Conservation (phyloP, 1,140 invertebrate genomes). For the Lanistes nyassanus region DNA sequence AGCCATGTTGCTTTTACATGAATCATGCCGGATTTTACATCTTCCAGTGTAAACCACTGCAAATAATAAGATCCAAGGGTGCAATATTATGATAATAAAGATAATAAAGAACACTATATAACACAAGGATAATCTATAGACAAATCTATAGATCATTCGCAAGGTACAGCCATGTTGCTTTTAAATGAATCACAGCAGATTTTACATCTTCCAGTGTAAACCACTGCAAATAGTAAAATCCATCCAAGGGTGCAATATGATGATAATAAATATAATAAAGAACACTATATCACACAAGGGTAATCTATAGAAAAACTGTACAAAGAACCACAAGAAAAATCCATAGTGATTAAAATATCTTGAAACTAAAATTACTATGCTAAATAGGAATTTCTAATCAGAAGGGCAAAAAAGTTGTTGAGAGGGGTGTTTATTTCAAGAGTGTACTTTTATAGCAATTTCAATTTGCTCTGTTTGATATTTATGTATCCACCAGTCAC, state of each 20-base stretch:
- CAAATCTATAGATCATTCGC: constrained; percentile 73
- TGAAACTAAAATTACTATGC: no score
- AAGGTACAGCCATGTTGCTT: constrained; percentile 87
- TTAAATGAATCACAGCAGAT: constrained; percentile 89
- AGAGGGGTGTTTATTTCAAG: no score
- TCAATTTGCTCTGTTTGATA: no score
- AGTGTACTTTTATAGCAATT: no score
- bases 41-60: constrained; percentile 92
- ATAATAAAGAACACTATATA: not conserved
- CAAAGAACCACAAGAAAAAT: no score
- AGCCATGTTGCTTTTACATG: constrained; percentile 90
- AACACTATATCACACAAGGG: not conserved
- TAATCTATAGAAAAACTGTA: no score
- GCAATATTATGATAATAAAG: not conserved
- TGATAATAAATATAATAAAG: not conserved
- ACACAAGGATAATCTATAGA: not conserved
- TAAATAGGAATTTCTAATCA: no score
- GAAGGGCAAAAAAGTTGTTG: no score
- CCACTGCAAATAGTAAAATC: constrained; percentile 77
- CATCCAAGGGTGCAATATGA: not conserved
- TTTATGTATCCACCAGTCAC: no score
- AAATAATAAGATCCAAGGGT: constrained; percentile 43
- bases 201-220: constrained; percentile 92
- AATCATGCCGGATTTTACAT: constrained; percentile 92
- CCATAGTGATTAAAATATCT: no score